Conservation (phyloP, 2,113 vertebrate species). For the Rhinogobius similis region DNA sequence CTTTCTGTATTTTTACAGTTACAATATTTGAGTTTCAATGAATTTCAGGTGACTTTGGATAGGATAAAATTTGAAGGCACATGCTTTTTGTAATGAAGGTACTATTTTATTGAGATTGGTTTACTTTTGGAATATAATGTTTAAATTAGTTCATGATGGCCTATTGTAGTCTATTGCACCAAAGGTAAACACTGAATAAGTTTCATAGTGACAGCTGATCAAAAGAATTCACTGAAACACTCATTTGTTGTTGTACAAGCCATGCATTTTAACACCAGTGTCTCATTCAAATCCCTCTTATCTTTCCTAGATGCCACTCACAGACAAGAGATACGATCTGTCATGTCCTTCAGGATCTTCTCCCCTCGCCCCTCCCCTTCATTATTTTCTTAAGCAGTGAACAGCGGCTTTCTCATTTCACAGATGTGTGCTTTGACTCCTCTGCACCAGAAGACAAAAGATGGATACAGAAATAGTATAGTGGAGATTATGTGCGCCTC, state of each 20-base stretch:
- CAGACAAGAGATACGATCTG: constrained; percentile 32
- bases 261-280: neutral
- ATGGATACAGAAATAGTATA: constrained; percentile 36
- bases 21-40: too few relatives aligned
- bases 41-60: too few relatives aligned
- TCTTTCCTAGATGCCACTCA: constrained; percentile 8
- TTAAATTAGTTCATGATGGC: neutral
- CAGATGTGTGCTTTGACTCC: constrained; percentile 67
- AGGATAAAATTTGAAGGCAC: too few relatives aligned
- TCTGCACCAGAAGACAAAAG: constrained; percentile 42
- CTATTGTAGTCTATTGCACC: neutral
- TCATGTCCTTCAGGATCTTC: constrained; percentile 54
- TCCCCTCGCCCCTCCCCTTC: constrained; percentile 41
- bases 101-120: neutral
- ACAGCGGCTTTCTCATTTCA: constrained; percentile 75
- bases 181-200: neutral
- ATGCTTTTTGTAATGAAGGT: too few relatives aligned
- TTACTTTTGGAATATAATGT: neutral
- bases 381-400: constrained; percentile 63
- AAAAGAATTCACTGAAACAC: neutral
- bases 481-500: constrained; percentile 45
- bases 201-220: neutral
- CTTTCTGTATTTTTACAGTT: too few relatives aligned
- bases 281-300: constrained; percentile 20
- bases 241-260: neutral